Evolutionary conservation across 2,888 invertebrate genomes (phyloP), one percentile per base, ranked within the genome.

Genomic region (Drosophila buzzatii): DNA sequence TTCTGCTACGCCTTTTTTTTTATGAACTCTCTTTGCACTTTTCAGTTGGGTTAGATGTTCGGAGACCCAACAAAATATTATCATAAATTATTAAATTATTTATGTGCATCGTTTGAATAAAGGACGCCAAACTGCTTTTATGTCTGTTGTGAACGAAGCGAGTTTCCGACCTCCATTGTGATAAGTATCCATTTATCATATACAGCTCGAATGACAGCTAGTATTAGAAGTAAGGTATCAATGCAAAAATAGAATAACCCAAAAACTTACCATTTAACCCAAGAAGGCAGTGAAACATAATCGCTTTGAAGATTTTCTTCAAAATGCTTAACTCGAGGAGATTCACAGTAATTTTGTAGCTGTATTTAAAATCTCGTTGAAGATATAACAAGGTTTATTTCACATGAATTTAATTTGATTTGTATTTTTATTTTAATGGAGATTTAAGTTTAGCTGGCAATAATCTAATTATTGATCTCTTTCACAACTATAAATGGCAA

Each of bases 401-500:
- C 61, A 79, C 67, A 66, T 79, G 49, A 69, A 75, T 78, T 88
- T 69, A 69, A 76, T 82, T 44, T 33, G 35, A 76, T 70, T 73
- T 73, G 73, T 64, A 33, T 33, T 64, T 49, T 20, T 33, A 18
- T 44, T 45, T 16, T 27, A 41, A 35, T 41, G 66, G 18, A 41
- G 66, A 66, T 73, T 76, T 66, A 67, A 60, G 63, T 70, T 78
- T 70, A 56, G 47, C 66, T 71, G 65, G 67, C 81, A 87, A 85
- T 90, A 82, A 82, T 81, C 86, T 89, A 89, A 82, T 91, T 91
- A 91, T 91, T 91, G 90, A 91, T 86, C 77, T 83, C 72, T 69
- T 73, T 91, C 92, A 91, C 91, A 91, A 91, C 91, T 85, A 85
- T 81, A 74, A 79, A 69, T 73, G 73, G 75, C 61, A 71, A 69